Conservation (phyloP, 2,888 invertebrate genomes). For the Epinotia bilunana region DNA sequence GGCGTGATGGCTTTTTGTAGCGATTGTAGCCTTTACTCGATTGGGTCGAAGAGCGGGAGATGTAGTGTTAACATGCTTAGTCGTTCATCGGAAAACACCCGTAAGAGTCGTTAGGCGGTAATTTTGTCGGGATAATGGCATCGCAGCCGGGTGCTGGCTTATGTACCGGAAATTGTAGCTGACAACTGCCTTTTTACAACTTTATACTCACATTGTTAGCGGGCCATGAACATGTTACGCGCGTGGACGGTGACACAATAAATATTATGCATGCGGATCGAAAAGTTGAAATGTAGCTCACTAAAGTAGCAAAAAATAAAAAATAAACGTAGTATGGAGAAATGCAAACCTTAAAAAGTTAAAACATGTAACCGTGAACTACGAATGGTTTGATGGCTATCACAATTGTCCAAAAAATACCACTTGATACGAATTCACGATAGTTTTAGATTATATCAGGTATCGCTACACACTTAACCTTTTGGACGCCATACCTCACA, state of each 20-base stretch:
- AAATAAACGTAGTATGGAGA: no score
- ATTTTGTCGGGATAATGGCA: slow-evolving; percentile 23
- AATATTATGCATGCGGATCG: no score
- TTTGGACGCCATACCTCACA: no score
- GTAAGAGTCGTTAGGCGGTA: slow-evolving; percentile 28
- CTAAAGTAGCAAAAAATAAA: no score
- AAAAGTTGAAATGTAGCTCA: no score
- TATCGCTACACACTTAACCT: no score
- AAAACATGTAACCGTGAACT: no score
- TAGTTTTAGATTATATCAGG: no score
- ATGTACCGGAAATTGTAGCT: slow-evolving; percentile 19
- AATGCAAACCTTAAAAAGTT: no score
- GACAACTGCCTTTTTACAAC: slow-evolving; percentile 10
- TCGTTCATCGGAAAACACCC: slow-evolving; percentile 16
- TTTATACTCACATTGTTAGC: neutral
- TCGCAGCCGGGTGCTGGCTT: slow-evolving; percentile 9
- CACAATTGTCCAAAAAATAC: no score
- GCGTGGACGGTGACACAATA: neutral
- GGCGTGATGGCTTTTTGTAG: neutral
- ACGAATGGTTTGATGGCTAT: no score
- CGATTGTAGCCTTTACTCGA: slow-evolving; percentile 21
- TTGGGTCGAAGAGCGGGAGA: neutral
- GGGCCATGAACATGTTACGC: neutral
- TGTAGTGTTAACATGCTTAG: slow-evolving; percentile 20
- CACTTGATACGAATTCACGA: no score